Evolutionary conservation across 1,140 invertebrate genomes (phyloP).

Genomic region (Lordiphosa clarofinis): DNA sequence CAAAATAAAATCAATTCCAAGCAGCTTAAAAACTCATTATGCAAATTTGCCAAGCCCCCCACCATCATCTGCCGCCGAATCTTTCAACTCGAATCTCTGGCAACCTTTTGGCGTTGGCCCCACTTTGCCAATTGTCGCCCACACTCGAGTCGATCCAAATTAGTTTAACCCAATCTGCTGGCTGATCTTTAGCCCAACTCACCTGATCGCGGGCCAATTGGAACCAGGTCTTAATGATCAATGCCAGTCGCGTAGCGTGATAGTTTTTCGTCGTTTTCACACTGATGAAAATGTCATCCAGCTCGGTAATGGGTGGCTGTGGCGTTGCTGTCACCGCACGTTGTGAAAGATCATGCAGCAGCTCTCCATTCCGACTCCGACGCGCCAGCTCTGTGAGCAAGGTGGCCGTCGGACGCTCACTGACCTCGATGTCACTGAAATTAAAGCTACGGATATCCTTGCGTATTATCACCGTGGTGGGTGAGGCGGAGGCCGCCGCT

Average conservation of each 20-base stretch:
- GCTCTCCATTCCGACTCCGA: slow-evolving; percentile 66
- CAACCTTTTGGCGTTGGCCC: slow-evolving; percentile 46
- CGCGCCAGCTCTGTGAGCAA: slow-evolving; percentile 61
- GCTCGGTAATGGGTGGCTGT: slow-evolving; percentile 84
- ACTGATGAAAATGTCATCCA: slow-evolving; percentile 95
- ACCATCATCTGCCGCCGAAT: slow-evolving; percentile 18
- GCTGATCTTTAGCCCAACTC: slow-evolving; percentile 60
- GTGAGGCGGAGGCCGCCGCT: slow-evolving; percentile 30
- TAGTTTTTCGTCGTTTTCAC: slow-evolving; percentile 96
- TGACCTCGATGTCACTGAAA: slow-evolving; percentile 76
- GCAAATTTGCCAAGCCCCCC: slow-evolving; percentile 51
- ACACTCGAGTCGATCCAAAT: slow-evolving; percentile 43
- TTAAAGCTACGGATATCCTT: slow-evolving; percentile 79
- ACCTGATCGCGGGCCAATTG: slow-evolving; percentile 94
- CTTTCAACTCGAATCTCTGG: slow-evolving; percentile 24
- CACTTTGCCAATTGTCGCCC: slow-evolving; percentile 63
- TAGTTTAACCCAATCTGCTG: slow-evolving; percentile 45
- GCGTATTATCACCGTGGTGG: slow-evolving; percentile 63
- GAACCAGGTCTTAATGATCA: slow-evolving; percentile 96
- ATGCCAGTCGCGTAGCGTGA: slow-evolving; percentile 90
- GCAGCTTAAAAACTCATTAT: slow-evolving; percentile 75
- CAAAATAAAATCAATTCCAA: slow-evolving; percentile 55
- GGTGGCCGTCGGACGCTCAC: slow-evolving; percentile 60
- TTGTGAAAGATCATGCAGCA: slow-evolving; percentile 72
- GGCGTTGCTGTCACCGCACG: slow-evolving; percentile 81